These are phyloP conservation scores for Yoshiicerus persimilis DNA, from an alignment of 1,140 invertebrate species.

Conservation along the genomic window DNA sequence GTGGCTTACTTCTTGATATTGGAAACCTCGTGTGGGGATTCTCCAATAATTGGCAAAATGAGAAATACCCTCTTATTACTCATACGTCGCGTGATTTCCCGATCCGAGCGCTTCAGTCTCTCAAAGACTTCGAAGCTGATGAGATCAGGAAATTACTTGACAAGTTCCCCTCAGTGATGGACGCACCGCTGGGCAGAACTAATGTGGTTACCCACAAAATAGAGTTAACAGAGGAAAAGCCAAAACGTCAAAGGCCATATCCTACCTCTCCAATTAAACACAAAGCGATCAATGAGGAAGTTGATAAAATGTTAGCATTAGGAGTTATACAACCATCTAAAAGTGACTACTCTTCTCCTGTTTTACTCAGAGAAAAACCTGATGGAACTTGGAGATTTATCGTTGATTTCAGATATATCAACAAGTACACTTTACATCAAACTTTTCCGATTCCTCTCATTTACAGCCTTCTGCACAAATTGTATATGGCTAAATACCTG, in stretches of 20 bases:
- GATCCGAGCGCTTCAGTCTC: not conserved
- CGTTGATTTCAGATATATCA: constrained; percentile 22
- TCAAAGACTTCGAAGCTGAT: not conserved
- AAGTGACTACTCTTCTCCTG: not conserved
- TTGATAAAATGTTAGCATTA: constrained; percentile 2
- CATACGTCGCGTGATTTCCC: not conserved
- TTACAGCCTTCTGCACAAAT: not conserved
- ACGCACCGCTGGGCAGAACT: not conserved
- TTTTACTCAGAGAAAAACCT: constrained; percentile 15
- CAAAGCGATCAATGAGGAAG: not conserved
- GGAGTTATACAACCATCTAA: not conserved
- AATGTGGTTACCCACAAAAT: not conserved
- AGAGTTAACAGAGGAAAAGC: not conserved
- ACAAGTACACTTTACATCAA: not conserved
- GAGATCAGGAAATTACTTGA: not conserved
- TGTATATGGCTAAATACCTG: constrained; percentile 11
- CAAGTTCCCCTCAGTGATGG: too few species aligned
- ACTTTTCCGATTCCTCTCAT: constrained; percentile 28
- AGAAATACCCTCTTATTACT: not conserved
- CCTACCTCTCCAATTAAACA: not conserved
- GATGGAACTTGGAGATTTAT: constrained; percentile 8
- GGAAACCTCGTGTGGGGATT: not conserved
- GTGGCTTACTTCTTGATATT: not conserved
- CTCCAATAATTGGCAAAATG: too few species aligned
- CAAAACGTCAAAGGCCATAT: not conserved